Conservation (phyloP, 2,797 vertebrate species). For the Pitangus sulphuratus region DNA sequence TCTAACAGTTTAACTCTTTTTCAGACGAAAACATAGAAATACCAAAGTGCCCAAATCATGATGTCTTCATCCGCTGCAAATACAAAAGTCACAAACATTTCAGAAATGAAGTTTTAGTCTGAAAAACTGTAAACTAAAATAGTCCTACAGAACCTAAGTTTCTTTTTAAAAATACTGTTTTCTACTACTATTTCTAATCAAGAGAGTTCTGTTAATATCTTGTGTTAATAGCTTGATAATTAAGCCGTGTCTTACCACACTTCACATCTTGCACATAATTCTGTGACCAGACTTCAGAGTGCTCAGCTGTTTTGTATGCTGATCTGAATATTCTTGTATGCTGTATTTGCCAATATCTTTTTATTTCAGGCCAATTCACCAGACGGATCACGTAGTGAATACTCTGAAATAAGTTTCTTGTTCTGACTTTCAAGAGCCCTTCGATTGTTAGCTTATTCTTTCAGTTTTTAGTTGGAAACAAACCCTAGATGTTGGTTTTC, state of each 20-base stretch:
- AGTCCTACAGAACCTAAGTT: not conserved
- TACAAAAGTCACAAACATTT: not conserved
- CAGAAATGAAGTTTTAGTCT: constrained; percentile 17
- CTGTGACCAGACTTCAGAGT: not conserved
- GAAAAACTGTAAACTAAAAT: constrained; percentile 42
- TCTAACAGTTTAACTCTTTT: constrained; percentile 73
- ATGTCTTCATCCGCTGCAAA: not conserved
- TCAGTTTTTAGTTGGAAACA: not conserved
- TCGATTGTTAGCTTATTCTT: not conserved
- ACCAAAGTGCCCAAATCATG: not conserved
- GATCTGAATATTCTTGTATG: not conserved
- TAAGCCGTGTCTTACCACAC: not conserved
- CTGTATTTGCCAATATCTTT: constrained; percentile 13
- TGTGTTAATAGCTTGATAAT: constrained; percentile 6
- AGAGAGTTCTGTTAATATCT: not conserved
- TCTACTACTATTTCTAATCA: constrained; percentile 24
- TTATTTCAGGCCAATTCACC: constrained; percentile 49
- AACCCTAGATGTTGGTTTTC: not conserved
- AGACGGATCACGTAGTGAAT: not conserved
- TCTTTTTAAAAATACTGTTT: not conserved
- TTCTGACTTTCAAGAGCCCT: not conserved
- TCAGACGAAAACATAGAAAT: constrained; percentile 78
- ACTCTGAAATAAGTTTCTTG: constrained; percentile 39
- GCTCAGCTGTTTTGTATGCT: not conserved
- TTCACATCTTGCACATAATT: not conserved